Base-by-base conservation (phyloP, 2,797 vertebrate genomes). In the Sebastes melanostomus region DNA sequence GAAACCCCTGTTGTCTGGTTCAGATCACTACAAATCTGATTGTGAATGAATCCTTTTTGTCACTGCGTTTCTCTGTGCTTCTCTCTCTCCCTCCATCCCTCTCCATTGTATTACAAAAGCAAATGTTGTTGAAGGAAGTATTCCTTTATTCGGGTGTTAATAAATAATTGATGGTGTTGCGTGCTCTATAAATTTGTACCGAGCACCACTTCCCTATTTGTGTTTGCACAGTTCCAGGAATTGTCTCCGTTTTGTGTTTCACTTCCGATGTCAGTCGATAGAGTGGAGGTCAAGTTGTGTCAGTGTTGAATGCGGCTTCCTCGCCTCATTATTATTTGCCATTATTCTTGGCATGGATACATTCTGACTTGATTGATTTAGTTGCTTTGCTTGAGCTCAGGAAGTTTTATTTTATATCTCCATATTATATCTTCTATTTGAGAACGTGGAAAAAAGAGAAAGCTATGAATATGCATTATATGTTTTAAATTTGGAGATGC, bases 111-210 rank as follows among this genome's bases (percentile, higher is more conserved):
- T 81, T 67, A 62, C 77, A 42, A 76, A 83, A 82, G 62, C 59
- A 75, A 87, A 82, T 75, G 60, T 85, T 86, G 65, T 79, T 81
- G 83, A 81, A 91, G 91, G 90, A 94, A 92, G 86, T 86, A 88
- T 86, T 88, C 72, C 80, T 92, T 83, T 88, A 91, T 91, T 88
- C 20, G 63, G 77, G 91, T 89, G 92, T 91, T 93, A 92, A 95
- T 94, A 94, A 94, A 94, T 94, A 92, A 94, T 94, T 93, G 82
- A 89, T 89, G 89, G 90, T 78, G 86, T 88, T 93, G 73, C 77
- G 66, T 63, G 85, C 77, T 69, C 84, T 87, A 72, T 83, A 88
- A 84, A 85, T 88, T 86, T 85, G 84, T 88, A 88, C 90, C 32
- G 29, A 88, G 78, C 86, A 75, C 78, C 76, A 89, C 88, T 92